Conservation (phyloP, 2,888 invertebrate genomes). For the Nymphalis urticae region DNA sequence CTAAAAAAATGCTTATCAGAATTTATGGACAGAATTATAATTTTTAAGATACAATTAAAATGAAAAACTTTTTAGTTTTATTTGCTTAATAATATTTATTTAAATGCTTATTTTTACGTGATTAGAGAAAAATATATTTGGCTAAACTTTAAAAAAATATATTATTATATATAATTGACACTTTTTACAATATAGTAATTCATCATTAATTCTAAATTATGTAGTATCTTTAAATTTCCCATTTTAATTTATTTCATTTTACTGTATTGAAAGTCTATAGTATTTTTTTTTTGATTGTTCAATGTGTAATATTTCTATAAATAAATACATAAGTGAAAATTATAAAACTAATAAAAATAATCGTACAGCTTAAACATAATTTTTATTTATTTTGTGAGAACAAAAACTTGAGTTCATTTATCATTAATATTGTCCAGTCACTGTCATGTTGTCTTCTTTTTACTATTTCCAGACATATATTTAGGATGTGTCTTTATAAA, state of each 20-base stretch:
- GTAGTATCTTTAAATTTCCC: not conserved
- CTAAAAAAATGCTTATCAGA: slow-evolving; percentile 37
- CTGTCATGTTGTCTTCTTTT: not conserved
- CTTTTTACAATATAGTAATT: not conserved
- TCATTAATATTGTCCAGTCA: not conserved
- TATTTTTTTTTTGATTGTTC: too few relatives aligned
- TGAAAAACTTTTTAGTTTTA: slow-evolving; percentile 19
- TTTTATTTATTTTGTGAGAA: not conserved
- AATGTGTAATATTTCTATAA: too few relatives aligned
- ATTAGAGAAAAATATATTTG: not conserved
- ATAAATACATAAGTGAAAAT: too few relatives aligned
- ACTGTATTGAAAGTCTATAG: too few relatives aligned
- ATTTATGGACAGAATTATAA: slow-evolving; percentile 36
- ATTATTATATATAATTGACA: not conserved
- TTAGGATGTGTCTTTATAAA: not conserved
- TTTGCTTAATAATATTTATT: slow-evolving; percentile 22
- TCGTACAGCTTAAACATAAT: too few relatives aligned
- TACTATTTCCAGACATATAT: not conserved
- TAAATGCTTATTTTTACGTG: slow-evolving; percentile 1
- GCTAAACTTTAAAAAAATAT: not conserved
- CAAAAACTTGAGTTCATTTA: not conserved
- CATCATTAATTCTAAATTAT: not conserved
- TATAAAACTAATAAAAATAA: too few relatives aligned
- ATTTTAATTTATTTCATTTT: too few relatives aligned
- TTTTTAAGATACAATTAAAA: slow-evolving; percentile 17